Conservation (phyloP, 2,888 invertebrate species). For the Ophion ellenae region DNA sequence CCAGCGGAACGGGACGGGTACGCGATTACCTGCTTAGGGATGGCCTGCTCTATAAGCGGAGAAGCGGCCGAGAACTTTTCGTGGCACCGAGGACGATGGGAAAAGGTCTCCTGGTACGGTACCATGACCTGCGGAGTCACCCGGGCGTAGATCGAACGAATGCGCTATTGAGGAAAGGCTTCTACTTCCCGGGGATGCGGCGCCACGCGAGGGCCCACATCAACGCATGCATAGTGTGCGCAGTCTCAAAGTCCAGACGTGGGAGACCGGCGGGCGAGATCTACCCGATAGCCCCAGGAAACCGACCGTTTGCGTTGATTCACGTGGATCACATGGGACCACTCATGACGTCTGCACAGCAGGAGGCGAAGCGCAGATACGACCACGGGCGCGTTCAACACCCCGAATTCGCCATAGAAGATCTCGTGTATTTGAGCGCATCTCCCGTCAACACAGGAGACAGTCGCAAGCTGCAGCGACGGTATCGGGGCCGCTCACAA, state of each 20-base stretch:
- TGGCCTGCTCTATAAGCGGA: conserved; percentile 20
- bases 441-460: background rate
- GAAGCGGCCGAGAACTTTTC: conserved; percentile 41
- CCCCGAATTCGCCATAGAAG: background rate
- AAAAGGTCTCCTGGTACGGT: conserved; percentile 50
- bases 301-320: too few species aligned
- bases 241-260: too few species aligned
- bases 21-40: conserved; percentile 2
- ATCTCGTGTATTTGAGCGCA: background rate
- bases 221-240: too few species aligned
- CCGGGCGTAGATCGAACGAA: conserved; percentile 65
- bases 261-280: too few species aligned
- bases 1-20: background rate
- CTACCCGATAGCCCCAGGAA: too few species aligned
- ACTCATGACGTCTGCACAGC: conserved; percentile 52
- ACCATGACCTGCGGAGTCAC: conserved; percentile 69
- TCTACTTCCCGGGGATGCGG: conserved; percentile 68
- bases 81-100: conserved; percentile 41
- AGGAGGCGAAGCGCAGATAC: too few species aligned
- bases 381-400: background rate
- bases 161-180: conserved; percentile 52
- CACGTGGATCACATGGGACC: conserved; percentile 65
- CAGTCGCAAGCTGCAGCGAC: background rate
- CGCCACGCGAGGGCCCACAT: background rate
- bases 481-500: too few species aligned